Evolutionary conservation across 2,888 invertebrate species (phyloP), one percentile per base, ranked within the genome.

Genomic region (Peribatodes rhomboidaria): DNA sequence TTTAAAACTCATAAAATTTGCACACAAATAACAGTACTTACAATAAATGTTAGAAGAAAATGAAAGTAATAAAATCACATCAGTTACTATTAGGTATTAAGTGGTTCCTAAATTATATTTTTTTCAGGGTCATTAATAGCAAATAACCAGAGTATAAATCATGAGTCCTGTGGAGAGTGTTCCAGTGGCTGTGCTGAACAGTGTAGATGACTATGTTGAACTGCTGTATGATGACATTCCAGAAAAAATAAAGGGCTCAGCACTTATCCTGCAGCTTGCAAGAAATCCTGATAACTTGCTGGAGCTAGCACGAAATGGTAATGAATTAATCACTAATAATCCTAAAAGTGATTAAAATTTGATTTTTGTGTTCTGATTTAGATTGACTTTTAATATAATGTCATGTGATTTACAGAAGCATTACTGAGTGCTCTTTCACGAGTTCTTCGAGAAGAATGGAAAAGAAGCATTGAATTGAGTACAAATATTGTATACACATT

Each of bases 371-470:
- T 37, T 37, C 4, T 1, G n/a, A 13, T n/a, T n/a, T 37, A n/a
- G 37, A 37, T n/a, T n/a, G n/a, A n/a, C n/a, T 37, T 37, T n/a
- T 2, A 10, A 14, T 14, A 14, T 2, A 42, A 42, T 18, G 11
- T 49, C 14, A 44, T 20, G 18, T 44, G 18, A 18, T 50, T 94
- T 74, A 59, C 90, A 97, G 98, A 99, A 93, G 98, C 98, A 42
- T 95, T 99, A 59, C 94, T 99, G 55, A 99, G 99, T 92, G 99
- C 99, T 42, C 94, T 99, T 76, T 98, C 99, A 11, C 95, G 99
- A 82, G 98, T 99, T 35, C 93, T 99, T 59, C 95, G 99, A 73
- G 99, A 99, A 93, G 99, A 99, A 91, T 99, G 99, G 98, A 98
- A 98, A 88, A 96, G 98, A 84, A 99, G 98, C 86, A 96, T 99